Percentiles rank a stretch among this genome's conserved stretches.
phyloP scores from a whole-genome alignment of 2,888 invertebrate species.

The Cyaniris semiargus region DNA sequence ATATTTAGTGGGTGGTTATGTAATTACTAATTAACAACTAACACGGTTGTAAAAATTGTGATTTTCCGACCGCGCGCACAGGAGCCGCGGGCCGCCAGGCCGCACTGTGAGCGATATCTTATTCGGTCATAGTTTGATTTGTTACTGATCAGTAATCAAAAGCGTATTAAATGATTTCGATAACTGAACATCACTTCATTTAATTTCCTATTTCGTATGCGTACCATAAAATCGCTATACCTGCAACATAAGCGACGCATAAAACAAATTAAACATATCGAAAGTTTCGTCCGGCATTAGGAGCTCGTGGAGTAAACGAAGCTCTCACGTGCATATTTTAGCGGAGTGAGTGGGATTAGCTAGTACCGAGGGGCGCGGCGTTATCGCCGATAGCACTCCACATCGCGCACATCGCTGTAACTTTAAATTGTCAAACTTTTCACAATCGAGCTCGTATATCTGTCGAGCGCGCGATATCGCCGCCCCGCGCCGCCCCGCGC shows the following conservation, averaged over 20 bases:
- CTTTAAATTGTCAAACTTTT: constrained; percentile 22
- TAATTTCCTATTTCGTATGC: too few relatives aligned
- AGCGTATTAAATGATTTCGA: too few relatives aligned
- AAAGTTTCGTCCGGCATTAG: background rate
- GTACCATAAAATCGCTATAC: background rate
- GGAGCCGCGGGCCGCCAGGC: too few relatives aligned
- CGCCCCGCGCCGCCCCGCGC: background rate
- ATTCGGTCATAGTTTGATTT: too few relatives aligned
- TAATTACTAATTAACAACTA: too few relatives aligned
- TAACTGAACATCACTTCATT: too few relatives aligned
- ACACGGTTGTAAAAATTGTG: too few relatives aligned
- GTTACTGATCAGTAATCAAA: too few relatives aligned
- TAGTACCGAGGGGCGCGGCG: background rate
- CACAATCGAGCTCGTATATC: constrained; percentile 13
- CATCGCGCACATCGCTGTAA: constrained; percentile 1
- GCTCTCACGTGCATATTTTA: constrained; percentile 4
- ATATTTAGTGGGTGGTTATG: too few relatives aligned
- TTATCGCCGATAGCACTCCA: constrained; percentile 1
- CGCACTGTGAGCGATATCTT: too few relatives aligned
- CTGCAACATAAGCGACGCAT: background rate
- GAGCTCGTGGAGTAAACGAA: background rate
- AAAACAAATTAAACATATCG: background rate
- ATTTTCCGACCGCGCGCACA: too few relatives aligned
- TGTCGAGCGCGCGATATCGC: background rate
- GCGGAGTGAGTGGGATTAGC: constrained; percentile 6